phyloP scores from a whole-genome alignment of 2,113 vertebrate genomes.

The Equus quagga region DNA sequence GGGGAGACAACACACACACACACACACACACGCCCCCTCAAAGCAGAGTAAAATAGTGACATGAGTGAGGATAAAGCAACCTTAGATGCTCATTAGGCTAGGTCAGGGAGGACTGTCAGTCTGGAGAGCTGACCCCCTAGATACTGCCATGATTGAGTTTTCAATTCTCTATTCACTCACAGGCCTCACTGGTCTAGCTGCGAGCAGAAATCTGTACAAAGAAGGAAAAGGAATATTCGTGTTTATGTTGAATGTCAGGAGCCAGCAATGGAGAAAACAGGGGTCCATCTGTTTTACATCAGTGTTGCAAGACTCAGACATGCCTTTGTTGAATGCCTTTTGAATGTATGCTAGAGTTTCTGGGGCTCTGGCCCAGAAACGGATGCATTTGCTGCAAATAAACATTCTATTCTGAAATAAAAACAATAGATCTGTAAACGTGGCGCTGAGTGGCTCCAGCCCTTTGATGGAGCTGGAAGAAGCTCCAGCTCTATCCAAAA shows the following conservation, averaged over 20 bases:
- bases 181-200: conserved; percentile 14
- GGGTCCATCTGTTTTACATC: conserved; percentile 40
- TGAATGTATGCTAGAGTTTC: background rate
- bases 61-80: background rate
- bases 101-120: background rate
- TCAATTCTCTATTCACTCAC: background rate
- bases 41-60: background rate
- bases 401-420: background rate
- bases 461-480: background rate
- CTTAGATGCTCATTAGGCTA: background rate
- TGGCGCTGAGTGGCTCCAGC: background rate
- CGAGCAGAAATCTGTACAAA: conserved; percentile 3
- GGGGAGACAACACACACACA: background rate
- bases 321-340: conserved; percentile 33
- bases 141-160: background rate
- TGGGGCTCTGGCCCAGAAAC: background rate
- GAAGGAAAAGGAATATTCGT: background rate
- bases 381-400: background rate
- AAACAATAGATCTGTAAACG: background rate
- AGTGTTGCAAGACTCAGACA: background rate
- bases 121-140: background rate
- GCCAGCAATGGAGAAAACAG: background rate
- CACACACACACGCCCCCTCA: background rate
- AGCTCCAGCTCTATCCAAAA: background rate
- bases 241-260: background rate